A percentile compares a stretch with the other conserved stretches of the same genome.
These are phyloP conservation scores for Psittacara wagleri DNA, from an alignment of 2,113 vertebrate genomes.

Conservation along the genomic window DNA sequence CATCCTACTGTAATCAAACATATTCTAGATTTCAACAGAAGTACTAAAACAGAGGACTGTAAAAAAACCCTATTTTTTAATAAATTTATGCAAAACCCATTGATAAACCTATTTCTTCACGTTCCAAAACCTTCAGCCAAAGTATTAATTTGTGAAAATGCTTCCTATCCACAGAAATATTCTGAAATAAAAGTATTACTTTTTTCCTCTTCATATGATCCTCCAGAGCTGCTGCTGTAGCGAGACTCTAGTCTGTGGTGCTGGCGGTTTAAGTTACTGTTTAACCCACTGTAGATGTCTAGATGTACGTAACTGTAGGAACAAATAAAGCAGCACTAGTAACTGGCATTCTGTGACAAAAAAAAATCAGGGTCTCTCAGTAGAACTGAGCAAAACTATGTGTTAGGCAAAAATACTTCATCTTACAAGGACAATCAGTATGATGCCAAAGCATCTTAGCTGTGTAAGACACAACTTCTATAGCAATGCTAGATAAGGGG, in stretches of 20 bases:
- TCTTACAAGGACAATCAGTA: not conserved
- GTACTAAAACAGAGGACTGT: not conserved
- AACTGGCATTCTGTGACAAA: not conserved
- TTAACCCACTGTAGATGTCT: slow-evolving; percentile 92
- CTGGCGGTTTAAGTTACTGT: slow-evolving; percentile 92
- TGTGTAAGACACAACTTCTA: not conserved
- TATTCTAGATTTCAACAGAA: not conserved
- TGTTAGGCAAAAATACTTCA: not conserved
- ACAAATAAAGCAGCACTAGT: not conserved
- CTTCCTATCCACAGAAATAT: not conserved
- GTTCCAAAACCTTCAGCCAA: not conserved
- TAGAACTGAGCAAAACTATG: not conserved
- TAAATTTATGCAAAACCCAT: not conserved
- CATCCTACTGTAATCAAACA: not conserved
- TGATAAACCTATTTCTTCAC: not conserved
- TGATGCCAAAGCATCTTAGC: not conserved
- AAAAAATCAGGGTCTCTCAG: not conserved
- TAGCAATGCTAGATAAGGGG: not conserved
- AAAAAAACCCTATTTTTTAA: accelerated
- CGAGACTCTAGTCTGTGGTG: slow-evolving; percentile 97
- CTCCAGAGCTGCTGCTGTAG: slow-evolving; percentile 99
- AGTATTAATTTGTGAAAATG: not conserved
- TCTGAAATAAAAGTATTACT: slow-evolving; percentile 73
- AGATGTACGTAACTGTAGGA: slow-evolving; percentile 85
- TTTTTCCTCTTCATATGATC: slow-evolving; percentile 98